These are phyloP conservation scores for Augochlora pura DNA, from an alignment of 1,140 invertebrate species.

Conservation along the genomic window DNA sequence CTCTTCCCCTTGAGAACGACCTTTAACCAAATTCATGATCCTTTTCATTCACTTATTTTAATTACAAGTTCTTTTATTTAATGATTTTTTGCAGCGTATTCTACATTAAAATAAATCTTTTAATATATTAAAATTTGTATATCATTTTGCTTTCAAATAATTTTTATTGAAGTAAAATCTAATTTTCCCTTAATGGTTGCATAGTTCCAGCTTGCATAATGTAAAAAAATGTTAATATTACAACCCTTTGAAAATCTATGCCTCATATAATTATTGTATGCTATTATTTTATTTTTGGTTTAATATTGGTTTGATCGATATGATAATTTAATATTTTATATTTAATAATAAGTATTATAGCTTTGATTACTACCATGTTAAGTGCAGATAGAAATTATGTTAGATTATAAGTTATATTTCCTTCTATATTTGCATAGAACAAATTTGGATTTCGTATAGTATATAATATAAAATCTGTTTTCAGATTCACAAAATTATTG, in stretches of 20 bases:
- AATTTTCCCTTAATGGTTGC: background rate
- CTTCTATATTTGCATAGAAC: background rate
- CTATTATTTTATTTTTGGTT: background rate
- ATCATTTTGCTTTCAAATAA: background rate
- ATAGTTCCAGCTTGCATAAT: background rate
- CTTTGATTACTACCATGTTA: background rate
- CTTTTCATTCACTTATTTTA: background rate
- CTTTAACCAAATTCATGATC: conserved; percentile 33
- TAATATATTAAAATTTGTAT: background rate
- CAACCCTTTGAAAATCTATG: background rate
- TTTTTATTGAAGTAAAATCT: background rate
- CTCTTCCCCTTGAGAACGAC: background rate
- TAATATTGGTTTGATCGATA: background rate
- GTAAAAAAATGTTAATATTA: background rate
- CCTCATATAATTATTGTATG: too few species aligned
- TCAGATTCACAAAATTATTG: conserved; percentile 97
- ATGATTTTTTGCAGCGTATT: background rate
- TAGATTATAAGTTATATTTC: background rate
- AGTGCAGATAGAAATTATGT: background rate
- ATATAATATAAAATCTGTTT: conserved; percentile 61
- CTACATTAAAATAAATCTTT: background rate
- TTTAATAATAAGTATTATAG: background rate
- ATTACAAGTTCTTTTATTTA: background rate
- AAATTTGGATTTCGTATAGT: background rate
- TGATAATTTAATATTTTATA: background rate